Evolutionary conservation across 1,140 invertebrate genomes (phyloP), one percentile per base, ranked within the genome.

Genomic region (Aethina tumida): DNA sequence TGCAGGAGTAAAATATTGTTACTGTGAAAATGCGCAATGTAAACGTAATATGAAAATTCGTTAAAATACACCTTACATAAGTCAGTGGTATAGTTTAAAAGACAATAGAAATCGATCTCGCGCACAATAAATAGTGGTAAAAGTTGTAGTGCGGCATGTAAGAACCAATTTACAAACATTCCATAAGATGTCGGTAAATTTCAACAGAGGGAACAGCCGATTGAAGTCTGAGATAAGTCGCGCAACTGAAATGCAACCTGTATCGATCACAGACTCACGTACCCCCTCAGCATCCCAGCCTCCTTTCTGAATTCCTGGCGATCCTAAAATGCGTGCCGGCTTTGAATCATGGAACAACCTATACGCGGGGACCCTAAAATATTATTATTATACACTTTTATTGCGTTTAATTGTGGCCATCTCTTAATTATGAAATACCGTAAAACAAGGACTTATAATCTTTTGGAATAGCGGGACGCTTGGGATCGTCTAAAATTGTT

Each of bases 111-210:
- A 47, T 47, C 41, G 45, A 47, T 47, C 45, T 47, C 16, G 31
- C 15, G 30, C 28, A 33, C 36, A 43, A 43, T 39, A 47, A 47
- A 47, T 47, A 47, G 36, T 26, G 35, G 41, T 43, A 39, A 39
- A 21, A 47, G 43, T 49, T 52, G 49, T 50, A 50, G 41, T 39
- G 49, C 50, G 50, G 53, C 50, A 44, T 55, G 53, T 55, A 51
- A 55, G 50, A 43, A 53, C 53, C 53, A 55, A 55, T 55, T 55
- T 55, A 55, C 49, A 49, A 48, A 48, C 53, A 55, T 55, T 55
- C 53, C 45, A 41, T 30, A 42, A 47, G 50, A 48, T 48, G 50
- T 46, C 50, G 47, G 46, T 43, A 54, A 46, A 46, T 48, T 43
- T 49, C 47, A 49, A 42, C 25, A 35, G 43, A 41, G 33, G n/a